Evolutionary conservation across 2,113 vertebrate genomes (phyloP).

Genomic region (Cololabis saira): DNA sequence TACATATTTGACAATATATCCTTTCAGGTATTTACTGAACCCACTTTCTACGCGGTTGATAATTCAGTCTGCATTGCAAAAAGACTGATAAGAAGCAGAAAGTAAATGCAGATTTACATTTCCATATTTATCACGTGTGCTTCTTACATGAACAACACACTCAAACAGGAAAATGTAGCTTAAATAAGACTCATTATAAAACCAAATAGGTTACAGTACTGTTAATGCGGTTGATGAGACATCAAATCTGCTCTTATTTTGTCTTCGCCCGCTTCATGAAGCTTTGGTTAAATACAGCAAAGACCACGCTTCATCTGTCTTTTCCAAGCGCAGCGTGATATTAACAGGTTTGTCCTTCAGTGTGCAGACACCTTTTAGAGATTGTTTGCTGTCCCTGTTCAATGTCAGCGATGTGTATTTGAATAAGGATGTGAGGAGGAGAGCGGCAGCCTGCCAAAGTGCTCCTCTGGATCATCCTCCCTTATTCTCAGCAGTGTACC

Average conservation of each 20-base stretch:
- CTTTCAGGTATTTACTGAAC: no score
- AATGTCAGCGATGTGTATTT: slow-evolving; percentile 20
- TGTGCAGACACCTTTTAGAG: neutral
- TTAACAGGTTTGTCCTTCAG: slow-evolving; percentile 34
- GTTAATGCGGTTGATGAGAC: neutral
- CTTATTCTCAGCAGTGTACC: slow-evolving; percentile 29
- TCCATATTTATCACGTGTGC: no score
- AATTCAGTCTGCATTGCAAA: no score
- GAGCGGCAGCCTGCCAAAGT: slow-evolving; percentile 38
- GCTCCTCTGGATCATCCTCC: slow-evolving; percentile 47
- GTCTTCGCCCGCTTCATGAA: neutral
- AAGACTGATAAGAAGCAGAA: no score
- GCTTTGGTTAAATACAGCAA: neutral
- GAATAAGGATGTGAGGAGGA: slow-evolving; percentile 34
- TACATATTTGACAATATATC: no score
- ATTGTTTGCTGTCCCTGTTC: slow-evolving; percentile 22
- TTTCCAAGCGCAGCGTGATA: slow-evolving; percentile 5
- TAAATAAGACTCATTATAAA: neutral
- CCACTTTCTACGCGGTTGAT: no score
- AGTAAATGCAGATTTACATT: no score
- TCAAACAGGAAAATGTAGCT: neutral
- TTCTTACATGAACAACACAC: no score
- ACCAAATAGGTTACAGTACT: neutral
- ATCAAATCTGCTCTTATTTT: neutral
- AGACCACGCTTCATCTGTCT: neutral